Conservation (phyloP, 1,140 invertebrate species). For the Drosophila eugracilis region DNA sequence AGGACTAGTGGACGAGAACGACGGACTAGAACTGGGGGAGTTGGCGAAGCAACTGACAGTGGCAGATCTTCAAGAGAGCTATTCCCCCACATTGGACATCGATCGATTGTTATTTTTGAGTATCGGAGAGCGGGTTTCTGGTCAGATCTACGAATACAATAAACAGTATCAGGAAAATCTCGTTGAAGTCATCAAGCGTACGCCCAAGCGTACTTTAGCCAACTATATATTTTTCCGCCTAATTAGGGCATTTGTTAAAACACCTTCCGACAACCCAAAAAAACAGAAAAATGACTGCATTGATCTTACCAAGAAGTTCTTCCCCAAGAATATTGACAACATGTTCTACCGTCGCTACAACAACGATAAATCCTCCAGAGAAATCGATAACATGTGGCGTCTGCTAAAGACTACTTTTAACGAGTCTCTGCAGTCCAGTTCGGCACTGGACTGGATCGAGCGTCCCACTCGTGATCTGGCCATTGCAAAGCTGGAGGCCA, state of each 20-base stretch:
- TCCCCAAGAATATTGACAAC: slow-evolving; percentile 71
- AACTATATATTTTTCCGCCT: slow-evolving; percentile 69
- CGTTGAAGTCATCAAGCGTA: slow-evolving; percentile 31
- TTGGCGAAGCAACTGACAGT: slow-evolving; percentile 39
- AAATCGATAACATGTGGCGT: slow-evolving; percentile 64
- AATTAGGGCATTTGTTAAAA: slow-evolving; percentile 39
- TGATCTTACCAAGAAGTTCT: slow-evolving; percentile 44
- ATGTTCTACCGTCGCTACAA: slow-evolving; percentile 68
- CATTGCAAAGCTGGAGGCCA: slow-evolving; percentile 61
- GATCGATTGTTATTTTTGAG: slow-evolving; percentile 35
- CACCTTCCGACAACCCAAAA: slow-evolving; percentile 1
- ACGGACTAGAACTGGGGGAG: slow-evolving; percentile 30
- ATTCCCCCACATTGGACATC: slow-evolving; percentile 42
- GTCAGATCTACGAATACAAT: slow-evolving; percentile 54
- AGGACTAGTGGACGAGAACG: slow-evolving; percentile 39
- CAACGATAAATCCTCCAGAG: slow-evolving; percentile 41
- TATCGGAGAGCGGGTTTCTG: slow-evolving; percentile 29
- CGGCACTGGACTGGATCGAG: slow-evolving; percentile 44
- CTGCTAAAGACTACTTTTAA: slow-evolving; percentile 62
- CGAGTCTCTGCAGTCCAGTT: slow-evolving; percentile 35
- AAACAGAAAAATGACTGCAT: slow-evolving; percentile 36
- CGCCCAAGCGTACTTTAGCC: slow-evolving; percentile 51
- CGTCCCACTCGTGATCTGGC: slow-evolving; percentile 50
- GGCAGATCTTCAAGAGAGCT: slow-evolving; percentile 41
- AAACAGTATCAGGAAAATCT: slow-evolving; percentile 57